Conservation (phyloP, 2,888 invertebrate genomes). For the Drosophila ustulata region DNA sequence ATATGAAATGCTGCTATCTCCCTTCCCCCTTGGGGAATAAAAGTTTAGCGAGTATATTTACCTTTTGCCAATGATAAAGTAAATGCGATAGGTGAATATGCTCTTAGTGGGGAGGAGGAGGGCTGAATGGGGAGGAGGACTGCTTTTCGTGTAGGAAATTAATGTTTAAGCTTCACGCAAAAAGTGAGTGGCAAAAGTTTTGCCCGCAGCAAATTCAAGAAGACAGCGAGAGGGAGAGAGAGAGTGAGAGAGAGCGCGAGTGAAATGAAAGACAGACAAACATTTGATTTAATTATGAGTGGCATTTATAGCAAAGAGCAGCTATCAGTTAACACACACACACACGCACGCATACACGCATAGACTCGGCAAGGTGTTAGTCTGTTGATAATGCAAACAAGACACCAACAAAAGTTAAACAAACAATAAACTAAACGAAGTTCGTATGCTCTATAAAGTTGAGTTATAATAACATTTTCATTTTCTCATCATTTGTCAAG, state of each 20-base stretch:
- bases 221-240: background rate
- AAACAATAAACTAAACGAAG: conserved; percentile 23
- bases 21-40: conserved; percentile 30
- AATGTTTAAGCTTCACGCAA: conserved; percentile 80
- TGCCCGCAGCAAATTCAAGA: conserved; percentile 12
- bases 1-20: conserved; percentile 56
- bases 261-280: conserved; percentile 63
- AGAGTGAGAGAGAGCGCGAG: conserved; percentile 18
- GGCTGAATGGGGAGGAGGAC: background rate
- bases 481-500: no score
- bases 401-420: conserved; percentile 42
- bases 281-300: conserved; percentile 85
- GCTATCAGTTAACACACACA: conserved; percentile 62
- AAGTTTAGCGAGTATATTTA: conserved; percentile 67
- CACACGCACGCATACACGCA: conserved; percentile 20
- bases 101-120: conserved; percentile 8
- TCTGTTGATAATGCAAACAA: conserved; percentile 84
- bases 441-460: conserved; percentile 46
- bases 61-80: conserved; percentile 74
- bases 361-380: conserved; percentile 79
- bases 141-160: conserved; percentile 65
- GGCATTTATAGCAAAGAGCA: conserved; percentile 83
- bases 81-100: conserved; percentile 62
- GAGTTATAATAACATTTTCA: background rate
- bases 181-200: conserved; percentile 61